phyloP scores from a whole-genome alignment of 2,797 vertebrate species.

The Basileuterus tristriatus region DNA sequence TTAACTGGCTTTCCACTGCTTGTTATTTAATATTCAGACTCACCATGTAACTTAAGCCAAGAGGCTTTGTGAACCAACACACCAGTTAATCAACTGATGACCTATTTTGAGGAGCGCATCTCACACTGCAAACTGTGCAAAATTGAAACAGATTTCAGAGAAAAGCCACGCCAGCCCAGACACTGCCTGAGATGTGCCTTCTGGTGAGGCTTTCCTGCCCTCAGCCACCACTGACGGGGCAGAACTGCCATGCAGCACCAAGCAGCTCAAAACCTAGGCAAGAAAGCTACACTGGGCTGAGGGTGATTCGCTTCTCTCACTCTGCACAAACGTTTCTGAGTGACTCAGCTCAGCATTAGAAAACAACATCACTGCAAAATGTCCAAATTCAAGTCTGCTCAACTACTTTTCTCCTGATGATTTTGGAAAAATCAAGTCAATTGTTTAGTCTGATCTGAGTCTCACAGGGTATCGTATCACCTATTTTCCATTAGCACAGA shows the following conservation, averaged over 20 bases:
- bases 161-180: fast-evolving
- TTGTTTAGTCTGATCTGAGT: neutral
- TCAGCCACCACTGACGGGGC: fast-evolving
- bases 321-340: neutral
- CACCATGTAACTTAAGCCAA: neutral
- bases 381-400: neutral
- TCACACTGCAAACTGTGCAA: neutral
- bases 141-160: neutral
- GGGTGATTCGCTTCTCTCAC: neutral
- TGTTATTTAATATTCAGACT: neutral
- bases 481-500: neutral
- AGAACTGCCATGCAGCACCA: neutral
- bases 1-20: neutral
- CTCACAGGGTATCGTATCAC: neutral
- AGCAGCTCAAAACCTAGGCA: neutral
- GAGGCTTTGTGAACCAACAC: neutral
- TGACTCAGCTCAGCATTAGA: neutral
- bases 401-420: neutral
- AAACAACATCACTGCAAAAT: neutral
- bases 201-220: neutral
- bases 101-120: neutral
- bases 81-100: neutral
- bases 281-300: neutral
- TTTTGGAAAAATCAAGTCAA: neutral
- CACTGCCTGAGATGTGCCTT: fast-evolving